phyloP scores from a whole-genome alignment of 2,888 invertebrate species.

The Phymatocera aterrima region DNA sequence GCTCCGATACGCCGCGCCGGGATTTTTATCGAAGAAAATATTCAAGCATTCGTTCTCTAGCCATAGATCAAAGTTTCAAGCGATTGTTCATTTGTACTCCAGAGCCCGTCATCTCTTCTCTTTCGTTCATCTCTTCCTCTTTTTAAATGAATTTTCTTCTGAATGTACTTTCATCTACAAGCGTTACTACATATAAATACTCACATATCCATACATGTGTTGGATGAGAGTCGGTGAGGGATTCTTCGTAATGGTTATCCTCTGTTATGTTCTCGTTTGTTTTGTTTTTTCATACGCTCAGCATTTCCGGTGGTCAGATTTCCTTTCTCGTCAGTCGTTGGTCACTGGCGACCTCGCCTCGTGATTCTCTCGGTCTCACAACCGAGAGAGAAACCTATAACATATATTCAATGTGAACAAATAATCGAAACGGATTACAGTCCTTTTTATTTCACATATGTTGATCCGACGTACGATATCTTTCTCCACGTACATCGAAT shows the following conservation, averaged over 20 bases:
- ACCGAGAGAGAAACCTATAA: not conserved
- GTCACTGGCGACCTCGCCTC: not conserved
- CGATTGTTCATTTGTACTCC: no score
- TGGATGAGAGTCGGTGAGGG: not conserved
- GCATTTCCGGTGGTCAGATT: slow-evolving; percentile 22
- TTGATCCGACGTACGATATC: no score
- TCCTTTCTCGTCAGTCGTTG: slow-evolving; percentile 14
- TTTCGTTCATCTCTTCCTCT: not conserved
- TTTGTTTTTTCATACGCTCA: not conserved
- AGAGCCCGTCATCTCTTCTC: not conserved
- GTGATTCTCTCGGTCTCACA: slow-evolving; percentile 1
- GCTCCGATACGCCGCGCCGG: no score
- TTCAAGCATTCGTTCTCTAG: not conserved
- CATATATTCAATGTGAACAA: not conserved
- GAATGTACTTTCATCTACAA: not conserved
- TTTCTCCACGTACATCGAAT: no score
- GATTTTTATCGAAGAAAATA: not conserved
- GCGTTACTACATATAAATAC: not conserved
- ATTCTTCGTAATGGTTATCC: not conserved
- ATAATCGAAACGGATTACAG: slow-evolving; percentile 26
- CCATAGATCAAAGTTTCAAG: no score
- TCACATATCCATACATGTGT: not conserved
- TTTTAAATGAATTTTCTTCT: not conserved
- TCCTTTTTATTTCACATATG: not conserved
- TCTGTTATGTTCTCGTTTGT: not conserved